A percentile compares a stretch with the other conserved stretches of the same genome.
Conservation (phyloP, 2,888 invertebrate species). For the Nomada lathburiana region DNA sequence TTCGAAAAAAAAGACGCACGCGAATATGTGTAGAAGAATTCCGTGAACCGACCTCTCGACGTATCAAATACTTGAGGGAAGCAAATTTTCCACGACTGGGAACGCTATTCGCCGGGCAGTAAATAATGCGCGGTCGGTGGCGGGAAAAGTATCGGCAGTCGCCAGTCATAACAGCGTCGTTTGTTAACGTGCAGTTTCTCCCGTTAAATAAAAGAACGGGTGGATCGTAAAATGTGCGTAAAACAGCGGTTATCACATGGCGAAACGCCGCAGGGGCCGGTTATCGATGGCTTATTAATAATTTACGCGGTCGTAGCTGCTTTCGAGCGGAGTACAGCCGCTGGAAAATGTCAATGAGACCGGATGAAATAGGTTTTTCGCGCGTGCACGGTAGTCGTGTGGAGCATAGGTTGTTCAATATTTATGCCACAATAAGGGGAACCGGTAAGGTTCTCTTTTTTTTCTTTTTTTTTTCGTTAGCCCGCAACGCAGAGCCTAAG, state of each 20-base stretch:
- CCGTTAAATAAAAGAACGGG: conserved; percentile 43
- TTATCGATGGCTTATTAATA: conserved; percentile 52
- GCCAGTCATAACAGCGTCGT: conserved; percentile 8
- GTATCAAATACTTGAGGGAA: conserved; percentile 19
- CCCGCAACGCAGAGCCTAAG: conserved; percentile 6
- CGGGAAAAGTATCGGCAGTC: conserved; percentile 24
- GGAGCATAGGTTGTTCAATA: conserved; percentile 29
- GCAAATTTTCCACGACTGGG: conserved; percentile 5
- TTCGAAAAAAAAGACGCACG: not conserved
- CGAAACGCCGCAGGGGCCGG: conserved; percentile 6
- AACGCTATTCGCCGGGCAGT: conserved; percentile 16
- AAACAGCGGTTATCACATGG: conserved; percentile 48
- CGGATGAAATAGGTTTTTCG: conserved; percentile 24
- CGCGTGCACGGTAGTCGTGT: conserved; percentile 12
- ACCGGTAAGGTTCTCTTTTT: conserved; percentile 36
- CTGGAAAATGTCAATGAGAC: conserved; percentile 49
- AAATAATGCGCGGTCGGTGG: conserved; percentile 22
- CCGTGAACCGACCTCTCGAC: not conserved
- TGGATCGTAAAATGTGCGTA: conserved; percentile 38
- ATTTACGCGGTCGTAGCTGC: conserved; percentile 41
- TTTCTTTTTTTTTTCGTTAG: conserved; percentile 43
- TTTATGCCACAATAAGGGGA: conserved; percentile 52
- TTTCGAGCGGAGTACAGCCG: conserved; percentile 36
- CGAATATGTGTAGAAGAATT: conserved; percentile 1
- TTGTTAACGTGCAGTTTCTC: conserved; percentile 22